phyloP scores from a whole-genome alignment of 2,797 vertebrate species.

The Sternotherus odoratus region DNA sequence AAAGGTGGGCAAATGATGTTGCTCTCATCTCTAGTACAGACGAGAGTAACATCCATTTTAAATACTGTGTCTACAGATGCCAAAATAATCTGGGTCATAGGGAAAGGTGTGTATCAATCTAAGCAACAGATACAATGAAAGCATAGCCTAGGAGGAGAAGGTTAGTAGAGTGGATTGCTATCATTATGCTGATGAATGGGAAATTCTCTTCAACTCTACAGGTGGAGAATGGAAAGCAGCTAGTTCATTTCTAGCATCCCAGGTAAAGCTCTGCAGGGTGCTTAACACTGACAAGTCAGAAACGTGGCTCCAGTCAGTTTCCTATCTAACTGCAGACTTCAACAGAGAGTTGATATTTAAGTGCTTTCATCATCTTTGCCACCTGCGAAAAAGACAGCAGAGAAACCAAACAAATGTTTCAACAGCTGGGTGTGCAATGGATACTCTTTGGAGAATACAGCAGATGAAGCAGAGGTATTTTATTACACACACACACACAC shows the following conservation, averaged over 20 bases:
- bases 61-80: not conserved
- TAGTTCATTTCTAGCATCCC: not conserved
- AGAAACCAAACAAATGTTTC: not conserved
- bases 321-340: accelerated
- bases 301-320: not conserved
- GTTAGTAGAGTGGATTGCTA: not conserved
- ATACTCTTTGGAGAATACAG: not conserved
- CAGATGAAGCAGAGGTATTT: not conserved
- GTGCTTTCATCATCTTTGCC: not conserved
- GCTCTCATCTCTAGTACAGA: not conserved
- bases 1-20: not conserved
- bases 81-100: not conserved
- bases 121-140: not conserved
- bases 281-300: not conserved
- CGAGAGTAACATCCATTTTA: conserved; percentile 8
- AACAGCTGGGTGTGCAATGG: accelerated
- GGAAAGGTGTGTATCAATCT: conserved; percentile 45
- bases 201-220: not conserved
- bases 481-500: accelerated
- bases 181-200: conserved; percentile 6
- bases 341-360: accelerated
- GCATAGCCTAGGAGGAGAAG: not conserved
- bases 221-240: not conserved
- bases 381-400: not conserved
- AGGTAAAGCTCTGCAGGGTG: not conserved